Conservation (phyloP, 2,797 vertebrate species). For the Rhinophrynus dorsalis region DNA sequence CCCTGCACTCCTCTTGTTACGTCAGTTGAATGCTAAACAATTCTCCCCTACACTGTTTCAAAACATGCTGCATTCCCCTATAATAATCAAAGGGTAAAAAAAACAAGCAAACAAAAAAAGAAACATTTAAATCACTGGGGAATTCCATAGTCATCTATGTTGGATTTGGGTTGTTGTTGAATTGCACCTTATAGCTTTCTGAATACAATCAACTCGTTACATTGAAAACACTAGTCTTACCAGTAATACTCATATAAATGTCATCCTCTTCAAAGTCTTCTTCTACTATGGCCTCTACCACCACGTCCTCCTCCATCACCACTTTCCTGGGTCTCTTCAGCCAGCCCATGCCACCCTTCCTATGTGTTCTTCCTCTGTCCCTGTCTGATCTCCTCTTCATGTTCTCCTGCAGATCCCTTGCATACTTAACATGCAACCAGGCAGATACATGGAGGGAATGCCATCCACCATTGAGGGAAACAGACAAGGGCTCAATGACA, state of each 20-base stretch:
- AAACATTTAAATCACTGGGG: too few species aligned
- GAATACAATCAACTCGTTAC: background rate
- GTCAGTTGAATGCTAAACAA: too few species aligned
- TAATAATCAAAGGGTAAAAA: too few species aligned
- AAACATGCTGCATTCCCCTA: too few species aligned
- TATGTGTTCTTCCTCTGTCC: background rate
- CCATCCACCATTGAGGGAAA: background rate
- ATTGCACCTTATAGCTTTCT: too few species aligned
- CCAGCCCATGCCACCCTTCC: background rate
- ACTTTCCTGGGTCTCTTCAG: slow-evolving; percentile 9
- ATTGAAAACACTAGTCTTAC: background rate
- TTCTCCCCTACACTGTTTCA: too few species aligned
- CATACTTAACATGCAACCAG: slow-evolving; percentile 4
- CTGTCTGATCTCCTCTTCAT: slow-evolving; percentile 27
- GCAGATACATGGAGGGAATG: background rate
- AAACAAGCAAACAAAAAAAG: too few species aligned
- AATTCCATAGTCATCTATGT: too few species aligned
- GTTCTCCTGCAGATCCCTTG: background rate
- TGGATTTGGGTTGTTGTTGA: too few species aligned
- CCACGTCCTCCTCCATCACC: background rate
- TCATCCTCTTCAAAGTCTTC: background rate
- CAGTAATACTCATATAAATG: slow-evolving; percentile 8
- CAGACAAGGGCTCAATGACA: background rate
- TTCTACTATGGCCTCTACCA: background rate
- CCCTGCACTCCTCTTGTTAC: too few species aligned